phyloP scores from a whole-genome alignment of 2,888 invertebrate species.

The Phanerotoma sp. region DNA sequence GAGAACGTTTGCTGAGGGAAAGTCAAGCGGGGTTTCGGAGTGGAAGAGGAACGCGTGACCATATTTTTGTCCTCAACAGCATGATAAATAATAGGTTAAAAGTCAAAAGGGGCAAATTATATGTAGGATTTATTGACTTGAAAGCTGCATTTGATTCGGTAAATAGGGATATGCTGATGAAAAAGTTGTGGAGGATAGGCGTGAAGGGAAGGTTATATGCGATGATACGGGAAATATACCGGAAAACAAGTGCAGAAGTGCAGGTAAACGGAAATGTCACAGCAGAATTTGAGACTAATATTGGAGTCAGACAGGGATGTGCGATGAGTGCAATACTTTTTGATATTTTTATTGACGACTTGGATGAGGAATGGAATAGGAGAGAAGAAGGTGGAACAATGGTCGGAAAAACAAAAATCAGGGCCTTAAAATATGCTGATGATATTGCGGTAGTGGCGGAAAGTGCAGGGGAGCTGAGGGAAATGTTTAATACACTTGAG shows the following conservation, averaged over 20 bases:
- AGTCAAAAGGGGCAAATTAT: background rate
- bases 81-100: background rate
- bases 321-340: constrained; percentile 13
- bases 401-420: constrained; percentile 4
- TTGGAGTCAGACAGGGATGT: constrained; percentile 15
- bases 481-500: background rate
- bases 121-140: background rate
- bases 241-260: constrained; percentile 18
- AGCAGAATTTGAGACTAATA: background rate
- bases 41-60: background rate
- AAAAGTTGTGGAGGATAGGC: constrained; percentile 12
- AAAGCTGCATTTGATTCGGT: constrained; percentile 10
- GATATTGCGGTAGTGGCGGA: background rate
- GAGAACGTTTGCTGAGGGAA: background rate
- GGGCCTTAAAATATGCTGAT: background rate
- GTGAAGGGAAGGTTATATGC: constrained; percentile 6
- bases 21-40: background rate
- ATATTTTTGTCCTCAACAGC: background rate
- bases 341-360: constrained; percentile 13
- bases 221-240: constrained; percentile 17
- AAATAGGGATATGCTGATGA: constrained; percentile 1
- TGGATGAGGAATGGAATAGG: constrained; percentile 12
- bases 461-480: background rate
- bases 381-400: constrained; percentile 12
- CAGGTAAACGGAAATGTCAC: background rate